Percentiles rank a stretch among this genome's conserved stretches.
phyloP scores from a whole-genome alignment of 2,113 vertebrate genomes.

The Ginglymostoma cirratum region DNA sequence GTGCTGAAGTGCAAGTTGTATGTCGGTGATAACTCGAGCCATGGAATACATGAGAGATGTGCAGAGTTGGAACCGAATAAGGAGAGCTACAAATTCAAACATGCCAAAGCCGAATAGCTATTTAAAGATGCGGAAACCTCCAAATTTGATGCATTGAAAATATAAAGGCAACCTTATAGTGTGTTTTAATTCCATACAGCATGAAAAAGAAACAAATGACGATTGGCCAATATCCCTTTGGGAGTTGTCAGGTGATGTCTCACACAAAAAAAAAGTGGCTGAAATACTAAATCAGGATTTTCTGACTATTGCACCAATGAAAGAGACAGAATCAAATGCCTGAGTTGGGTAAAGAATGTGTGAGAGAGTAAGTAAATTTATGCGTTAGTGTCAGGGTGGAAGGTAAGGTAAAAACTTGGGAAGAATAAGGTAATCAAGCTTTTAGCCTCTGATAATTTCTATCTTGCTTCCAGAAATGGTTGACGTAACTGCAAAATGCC shows the following conservation, averaged over 20 bases:
- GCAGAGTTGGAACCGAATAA: neutral
- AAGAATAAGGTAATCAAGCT: too few relatives aligned
- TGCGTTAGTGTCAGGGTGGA: too few relatives aligned
- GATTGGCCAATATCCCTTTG: neutral
- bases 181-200: neutral
- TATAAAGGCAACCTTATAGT: neutral
- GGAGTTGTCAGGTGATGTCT: neutral
- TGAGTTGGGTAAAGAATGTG: too few relatives aligned
- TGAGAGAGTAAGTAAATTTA: too few relatives aligned
- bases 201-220: neutral
- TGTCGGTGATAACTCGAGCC: neutral
- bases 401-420: too few relatives aligned
- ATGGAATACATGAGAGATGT: neutral
- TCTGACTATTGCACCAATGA: too few relatives aligned
- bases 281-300: too few relatives aligned
- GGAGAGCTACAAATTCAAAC: neutral
- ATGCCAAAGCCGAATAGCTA: neutral
- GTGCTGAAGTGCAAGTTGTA: neutral
- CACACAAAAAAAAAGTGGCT: too few relatives aligned
- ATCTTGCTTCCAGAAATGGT: too few relatives aligned
- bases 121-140: neutral
- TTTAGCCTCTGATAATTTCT: too few relatives aligned
- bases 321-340: too few relatives aligned
- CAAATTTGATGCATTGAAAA: neutral
- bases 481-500: too few relatives aligned